phyloP scores from a whole-genome alignment of 1,140 invertebrate species.

The Eriocheir sinensis region DNA sequence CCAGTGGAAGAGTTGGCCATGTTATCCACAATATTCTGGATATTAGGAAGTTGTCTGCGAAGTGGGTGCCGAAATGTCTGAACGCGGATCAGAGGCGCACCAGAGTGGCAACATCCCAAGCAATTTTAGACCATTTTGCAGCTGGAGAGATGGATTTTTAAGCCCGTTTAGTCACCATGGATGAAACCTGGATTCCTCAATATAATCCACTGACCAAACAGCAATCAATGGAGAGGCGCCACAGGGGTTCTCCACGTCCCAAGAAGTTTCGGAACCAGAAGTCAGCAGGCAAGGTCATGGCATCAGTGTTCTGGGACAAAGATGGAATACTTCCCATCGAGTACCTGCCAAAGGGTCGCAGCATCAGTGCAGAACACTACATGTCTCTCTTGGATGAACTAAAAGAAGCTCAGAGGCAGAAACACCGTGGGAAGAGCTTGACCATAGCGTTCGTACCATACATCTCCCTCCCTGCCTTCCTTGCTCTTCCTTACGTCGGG shows the following conservation, averaged over 20 bases:
- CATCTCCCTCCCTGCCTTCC: no score
- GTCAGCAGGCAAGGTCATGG: conserved; percentile 53
- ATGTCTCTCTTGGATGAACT: conserved; percentile 53
- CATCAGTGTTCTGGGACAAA: conserved; percentile 65
- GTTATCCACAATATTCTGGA: conserved; percentile 29
- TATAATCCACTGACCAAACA: no score
- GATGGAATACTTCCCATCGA: conserved; percentile 42
- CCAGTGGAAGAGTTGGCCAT: conserved; percentile 19
- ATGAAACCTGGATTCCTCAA: conserved; percentile 15
- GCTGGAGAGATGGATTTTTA: not conserved
- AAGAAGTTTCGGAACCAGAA: conserved; percentile 64
- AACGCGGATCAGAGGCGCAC: not conserved
- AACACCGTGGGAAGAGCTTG: conserved; percentile 53
- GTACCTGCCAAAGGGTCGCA: conserved; percentile 56
- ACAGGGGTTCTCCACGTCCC: conserved; percentile 55
- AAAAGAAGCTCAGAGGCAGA: conserved; percentile 42
- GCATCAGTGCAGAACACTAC: conserved; percentile 63
- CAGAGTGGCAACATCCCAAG: not conserved
- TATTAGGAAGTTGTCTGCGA: conserved; percentile 32
- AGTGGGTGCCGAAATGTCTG: conserved; percentile 11
- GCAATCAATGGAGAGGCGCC: conserved; percentile 60
- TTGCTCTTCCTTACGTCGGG: no score
- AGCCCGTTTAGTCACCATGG: conserved; percentile 37
- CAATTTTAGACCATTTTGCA: not conserved
- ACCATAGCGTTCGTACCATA: no score